Conservation (phyloP, 2,888 invertebrate species). For the Hemistola chrysoprasaria region DNA sequence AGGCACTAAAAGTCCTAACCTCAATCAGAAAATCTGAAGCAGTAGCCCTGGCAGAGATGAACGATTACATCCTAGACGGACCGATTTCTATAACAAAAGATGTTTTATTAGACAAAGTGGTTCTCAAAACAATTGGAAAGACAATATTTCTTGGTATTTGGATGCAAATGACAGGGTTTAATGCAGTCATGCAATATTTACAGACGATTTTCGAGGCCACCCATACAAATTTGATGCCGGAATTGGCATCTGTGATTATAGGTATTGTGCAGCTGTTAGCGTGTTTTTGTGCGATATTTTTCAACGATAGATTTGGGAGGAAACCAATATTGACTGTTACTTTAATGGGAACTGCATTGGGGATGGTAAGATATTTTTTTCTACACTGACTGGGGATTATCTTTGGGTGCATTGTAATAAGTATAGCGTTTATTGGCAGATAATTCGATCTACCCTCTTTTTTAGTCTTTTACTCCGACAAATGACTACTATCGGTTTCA, state of each 20-base stretch:
- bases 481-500: no score
- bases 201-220: constrained; percentile 24
- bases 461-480: no score
- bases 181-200: constrained; percentile 13
- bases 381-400: no score
- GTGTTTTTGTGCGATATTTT: constrained; percentile 12
- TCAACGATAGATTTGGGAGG: constrained; percentile 24
- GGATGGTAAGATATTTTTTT: constrained; percentile 16
- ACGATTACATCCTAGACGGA: constrained; percentile 12
- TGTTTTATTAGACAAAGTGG: constrained; percentile 12
- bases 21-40: constrained; percentile 12
- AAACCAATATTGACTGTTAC: constrained; percentile 20
- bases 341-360: constrained; percentile 17
- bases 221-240: constrained; percentile 17
- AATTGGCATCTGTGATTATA: constrained; percentile 21
- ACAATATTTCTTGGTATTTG: constrained; percentile 11
- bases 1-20: constrained; percentile 17
- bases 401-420: no score
- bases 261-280: constrained; percentile 20
- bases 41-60: constrained; percentile 17
- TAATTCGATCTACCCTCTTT: no score
- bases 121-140: constrained; percentile 21
- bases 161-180: constrained; percentile 19
- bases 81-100: constrained; percentile 1
- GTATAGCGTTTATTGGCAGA: no score